Base-by-base conservation (phyloP, 37 sponge, comb jelly and placozoan species). In the Crambe crambe region DNA sequence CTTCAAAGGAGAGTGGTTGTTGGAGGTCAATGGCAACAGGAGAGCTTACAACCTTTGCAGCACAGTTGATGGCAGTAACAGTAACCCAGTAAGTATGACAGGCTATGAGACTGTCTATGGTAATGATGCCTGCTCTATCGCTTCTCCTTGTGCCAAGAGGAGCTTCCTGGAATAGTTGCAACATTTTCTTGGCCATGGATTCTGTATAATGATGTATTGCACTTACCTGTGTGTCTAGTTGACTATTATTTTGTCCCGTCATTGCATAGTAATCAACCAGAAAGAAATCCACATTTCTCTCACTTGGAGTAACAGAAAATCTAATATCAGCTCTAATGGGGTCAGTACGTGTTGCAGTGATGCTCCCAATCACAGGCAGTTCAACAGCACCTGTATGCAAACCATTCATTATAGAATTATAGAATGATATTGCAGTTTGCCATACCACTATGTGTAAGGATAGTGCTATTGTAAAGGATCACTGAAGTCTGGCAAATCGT, bases 41-140 rank as follows among this genome's bases (percentile, higher is more conserved):
- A 6, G 39, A 12, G 36, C 72, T 72, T 15, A 27, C 2, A 8
- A 72, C 22, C 15, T n/a, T 42, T 21, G 47, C 2, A 12, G 10
- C 72, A 72, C 72, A 72, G 44, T 40, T 42, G 26, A 72, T 47
- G 9, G 72, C 72, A n/a, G 47, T 43, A 3, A 72, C 72, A 6
- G 30, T n/a, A 40, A 72, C 72, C 43, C 43, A 72, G 51, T 72
- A 72, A 26, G 72, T 32, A 10, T 68, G 17, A 34, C 68, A 68
- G 39, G 9, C 20, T 37, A 32, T 9, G 4, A 60, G 27, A 26
- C 21, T 26, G 25, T 60, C 27, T 20, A 60, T 60, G 4, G 17
- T 60, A 20, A 60, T 26, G 17, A 22, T 26, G 6, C 27, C 61
- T n/a, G 61, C 23, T n/a, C n/a, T n/a, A n/a, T n/a, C n/a, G n/a